Conservation (phyloP, 2,888 invertebrate species). For the Polymixis lichenea region DNA sequence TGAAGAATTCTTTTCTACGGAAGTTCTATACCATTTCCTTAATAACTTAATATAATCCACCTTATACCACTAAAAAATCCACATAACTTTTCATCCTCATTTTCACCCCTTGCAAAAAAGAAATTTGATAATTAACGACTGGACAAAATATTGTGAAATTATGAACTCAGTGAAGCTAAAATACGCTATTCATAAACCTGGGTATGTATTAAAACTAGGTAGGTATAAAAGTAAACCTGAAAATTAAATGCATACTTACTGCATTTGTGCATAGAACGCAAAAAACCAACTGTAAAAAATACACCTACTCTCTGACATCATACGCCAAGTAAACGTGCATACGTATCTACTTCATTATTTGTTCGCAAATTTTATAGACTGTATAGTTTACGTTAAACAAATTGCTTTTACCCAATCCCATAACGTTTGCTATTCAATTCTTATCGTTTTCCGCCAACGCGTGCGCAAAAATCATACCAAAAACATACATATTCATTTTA, state of each 20-base stretch:
- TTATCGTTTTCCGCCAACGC: constrained; percentile 76
- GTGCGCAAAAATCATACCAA: constrained; percentile 63
- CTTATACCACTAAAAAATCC: background rate
- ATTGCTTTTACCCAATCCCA: constrained; percentile 66
- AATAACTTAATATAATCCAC: background rate
- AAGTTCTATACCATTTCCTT: background rate
- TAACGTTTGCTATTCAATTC: constrained; percentile 76
- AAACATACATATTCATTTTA: constrained; percentile 60
- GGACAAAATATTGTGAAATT: background rate
- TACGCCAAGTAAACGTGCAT: constrained; percentile 13
- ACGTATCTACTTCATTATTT: constrained; percentile 53
- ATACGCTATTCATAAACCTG: background rate
- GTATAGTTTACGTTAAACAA: constrained; percentile 65
- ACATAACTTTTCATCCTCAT: background rate
- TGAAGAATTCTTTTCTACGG: background rate
- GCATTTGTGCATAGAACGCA: constrained; percentile 1
- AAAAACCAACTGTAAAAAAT: constrained; percentile 20
- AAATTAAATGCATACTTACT: background rate
- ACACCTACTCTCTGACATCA: constrained; percentile 34
- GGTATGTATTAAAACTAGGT: background rate
- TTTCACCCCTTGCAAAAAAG: background rate
- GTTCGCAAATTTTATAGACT: constrained; percentile 60
- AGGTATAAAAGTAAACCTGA: background rate
- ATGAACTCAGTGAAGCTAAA: background rate
- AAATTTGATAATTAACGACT: background rate